phyloP scores from a whole-genome alignment of 2,797 vertebrate species.

The Zenarchopterus dispar region DNA sequence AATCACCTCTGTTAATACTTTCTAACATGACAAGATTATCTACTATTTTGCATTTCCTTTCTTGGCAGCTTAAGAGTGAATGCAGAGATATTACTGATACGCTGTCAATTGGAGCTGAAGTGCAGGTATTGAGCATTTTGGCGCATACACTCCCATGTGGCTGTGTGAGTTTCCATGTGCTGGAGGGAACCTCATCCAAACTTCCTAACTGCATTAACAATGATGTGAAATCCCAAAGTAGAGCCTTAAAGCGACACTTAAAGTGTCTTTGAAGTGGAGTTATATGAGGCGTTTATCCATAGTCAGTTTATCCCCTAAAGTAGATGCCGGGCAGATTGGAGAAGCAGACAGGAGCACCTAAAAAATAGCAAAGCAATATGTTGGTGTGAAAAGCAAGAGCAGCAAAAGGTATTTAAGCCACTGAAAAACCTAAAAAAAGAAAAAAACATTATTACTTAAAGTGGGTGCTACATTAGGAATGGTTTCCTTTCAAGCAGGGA shows the following conservation, averaged over 20 bases:
- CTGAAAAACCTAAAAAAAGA: not conserved
- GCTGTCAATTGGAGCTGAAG: constrained; percentile 13
- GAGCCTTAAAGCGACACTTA: not conserved
- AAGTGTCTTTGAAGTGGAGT: not conserved
- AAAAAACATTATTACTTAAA: not conserved
- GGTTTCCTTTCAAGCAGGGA: not conserved
- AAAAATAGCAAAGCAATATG: not conserved
- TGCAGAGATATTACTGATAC: constrained; percentile 26
- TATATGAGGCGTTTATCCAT: not conserved
- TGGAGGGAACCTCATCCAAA: not conserved
- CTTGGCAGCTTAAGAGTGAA: constrained; percentile 23
- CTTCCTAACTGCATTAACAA: not conserved
- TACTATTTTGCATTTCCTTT: constrained; percentile 27
- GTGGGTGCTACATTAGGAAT: not conserved
- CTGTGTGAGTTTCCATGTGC: not conserved
- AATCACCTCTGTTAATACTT: constrained; percentile 29
- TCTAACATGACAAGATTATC: constrained; percentile 38
- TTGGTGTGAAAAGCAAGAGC: not conserved
- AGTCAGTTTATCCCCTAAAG: not conserved
- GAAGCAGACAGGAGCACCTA: not conserved
- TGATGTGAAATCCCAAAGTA: constrained; percentile 5
- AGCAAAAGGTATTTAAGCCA: not conserved
- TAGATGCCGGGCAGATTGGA: not conserved
- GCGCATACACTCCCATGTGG: no score
- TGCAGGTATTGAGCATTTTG: not conserved